A percentile compares a stretch with the other conserved stretches of the same genome.
phyloP scores from a whole-genome alignment of 2,113 vertebrate genomes.

The Limnothrissa miodon region DNA sequence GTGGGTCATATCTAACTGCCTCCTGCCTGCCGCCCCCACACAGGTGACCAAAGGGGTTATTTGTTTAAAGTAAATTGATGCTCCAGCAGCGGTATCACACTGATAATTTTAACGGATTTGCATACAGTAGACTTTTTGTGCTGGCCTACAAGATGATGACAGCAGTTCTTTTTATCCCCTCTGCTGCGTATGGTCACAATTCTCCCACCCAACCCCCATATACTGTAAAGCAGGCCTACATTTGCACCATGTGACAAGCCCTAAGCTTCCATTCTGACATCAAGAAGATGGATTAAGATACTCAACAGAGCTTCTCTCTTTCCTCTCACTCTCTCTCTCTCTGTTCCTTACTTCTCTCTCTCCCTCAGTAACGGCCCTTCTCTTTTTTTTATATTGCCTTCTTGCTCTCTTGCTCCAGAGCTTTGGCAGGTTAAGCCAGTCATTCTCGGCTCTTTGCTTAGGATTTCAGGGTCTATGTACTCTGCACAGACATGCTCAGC shows the following conservation, averaged over 20 bases:
- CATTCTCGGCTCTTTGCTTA: neutral
- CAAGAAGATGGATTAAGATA: constrained; percentile 23
- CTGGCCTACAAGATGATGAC: neutral
- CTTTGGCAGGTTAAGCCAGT: neutral
- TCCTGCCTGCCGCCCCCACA: neutral
- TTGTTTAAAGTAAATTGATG: neutral
- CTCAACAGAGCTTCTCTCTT: neutral
- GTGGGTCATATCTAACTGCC: constrained; percentile 29
- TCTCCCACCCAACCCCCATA: neutral
- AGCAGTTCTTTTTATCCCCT: neutral
- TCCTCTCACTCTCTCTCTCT: neutral
- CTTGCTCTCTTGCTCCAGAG: neutral
- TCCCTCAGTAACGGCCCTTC: neutral
- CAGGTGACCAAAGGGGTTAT: neutral
- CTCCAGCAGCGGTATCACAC: neutral
- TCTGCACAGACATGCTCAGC: no score
- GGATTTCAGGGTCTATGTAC: neutral
- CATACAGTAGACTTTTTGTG: neutral
- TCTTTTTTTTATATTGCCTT: neutral
- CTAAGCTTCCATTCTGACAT: constrained; percentile 19
- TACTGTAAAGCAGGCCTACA: no score
- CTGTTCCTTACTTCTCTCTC: constrained; percentile 21
- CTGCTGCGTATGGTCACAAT: constrained; percentile 4
- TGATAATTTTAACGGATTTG: neutral
- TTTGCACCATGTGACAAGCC: neutral